phyloP scores from a whole-genome alignment of 2,888 invertebrate genomes.

The Pyrochroa serraticornis region DNA sequence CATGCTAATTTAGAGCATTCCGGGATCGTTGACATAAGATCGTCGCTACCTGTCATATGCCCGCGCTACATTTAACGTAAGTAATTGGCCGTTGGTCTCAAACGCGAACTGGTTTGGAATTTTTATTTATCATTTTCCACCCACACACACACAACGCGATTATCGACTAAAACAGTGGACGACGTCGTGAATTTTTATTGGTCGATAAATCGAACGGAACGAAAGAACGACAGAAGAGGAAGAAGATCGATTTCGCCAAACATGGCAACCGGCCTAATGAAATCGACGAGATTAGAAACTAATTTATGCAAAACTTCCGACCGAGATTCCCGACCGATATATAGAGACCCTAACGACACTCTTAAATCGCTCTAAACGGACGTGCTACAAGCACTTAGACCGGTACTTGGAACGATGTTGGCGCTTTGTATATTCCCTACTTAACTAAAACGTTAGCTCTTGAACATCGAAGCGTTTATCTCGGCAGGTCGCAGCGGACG shows the following conservation, averaged over 20 bases:
- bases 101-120: conserved; percentile 22
- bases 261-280: conserved; percentile 40
- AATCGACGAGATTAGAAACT: conserved; percentile 49
- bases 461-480: conserved; percentile 18
- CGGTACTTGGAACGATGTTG: conserved; percentile 28
- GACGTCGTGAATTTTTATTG: conserved; percentile 22
- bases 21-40: conserved; percentile 44
- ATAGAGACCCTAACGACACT: conserved; percentile 49
- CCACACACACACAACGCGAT: conserved; percentile 12
- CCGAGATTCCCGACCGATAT: conserved; percentile 50
- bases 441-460: conserved; percentile 33
- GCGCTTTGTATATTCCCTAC: conserved; percentile 28
- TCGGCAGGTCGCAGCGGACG: conserved; percentile 18
- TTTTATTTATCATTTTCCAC: conserved; percentile 22
- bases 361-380: conserved; percentile 50
- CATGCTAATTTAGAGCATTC: conserved; percentile 44
- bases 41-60: conserved; percentile 16
- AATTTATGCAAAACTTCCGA: conserved; percentile 54
- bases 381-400: conserved; percentile 27
- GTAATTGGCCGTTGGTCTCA: conserved; percentile 19
- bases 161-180: conserved; percentile 18
- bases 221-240: too few relatives aligned
- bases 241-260: conserved; percentile 31
- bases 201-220: conserved; percentile 3
- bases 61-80: conserved; percentile 17